Evolutionary conservation across 2,797 vertebrate genomes (phyloP).

Genomic region (Trichosurus vulpecula): DNA sequence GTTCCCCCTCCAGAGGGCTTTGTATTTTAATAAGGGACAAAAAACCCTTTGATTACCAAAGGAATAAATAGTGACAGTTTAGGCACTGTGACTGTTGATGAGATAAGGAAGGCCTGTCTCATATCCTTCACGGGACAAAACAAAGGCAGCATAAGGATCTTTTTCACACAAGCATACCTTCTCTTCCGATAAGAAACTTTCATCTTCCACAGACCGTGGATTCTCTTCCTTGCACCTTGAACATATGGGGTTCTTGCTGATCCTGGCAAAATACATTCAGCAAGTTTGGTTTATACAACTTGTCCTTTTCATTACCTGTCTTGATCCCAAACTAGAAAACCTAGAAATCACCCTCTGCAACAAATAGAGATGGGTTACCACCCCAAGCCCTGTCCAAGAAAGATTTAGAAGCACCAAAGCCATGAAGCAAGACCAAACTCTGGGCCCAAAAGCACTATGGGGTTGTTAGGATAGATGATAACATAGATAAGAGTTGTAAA

Average conservation of each 20-base stretch:
- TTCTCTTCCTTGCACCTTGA: slow-evolving; percentile 85
- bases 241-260: slow-evolving; percentile 84
- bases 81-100: neutral
- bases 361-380: rapidly evolving
- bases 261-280: slow-evolving; percentile 77
- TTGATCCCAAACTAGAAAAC: neutral
- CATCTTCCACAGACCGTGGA: slow-evolving; percentile 75
- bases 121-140: neutral
- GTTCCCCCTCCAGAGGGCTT: neutral
- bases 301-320: neutral
- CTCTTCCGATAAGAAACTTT: slow-evolving; percentile 83
- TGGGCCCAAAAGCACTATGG: neutral
- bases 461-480: neutral
- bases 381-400: neutral
- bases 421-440: neutral
- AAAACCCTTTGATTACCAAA: neutral
- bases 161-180: slow-evolving; percentile 76
- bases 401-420: neutral
- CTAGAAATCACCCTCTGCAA: neutral
- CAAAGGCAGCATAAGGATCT: neutral
- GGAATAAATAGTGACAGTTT: neutral
- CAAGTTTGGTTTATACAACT: neutral
- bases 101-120: neutral
- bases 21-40: neutral
- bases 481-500: neutral